Evolutionary conservation across 2,113 vertebrate species (phyloP), one percentile per base, ranked within the genome.

Genomic region (Nerophis ophidion): DNA sequence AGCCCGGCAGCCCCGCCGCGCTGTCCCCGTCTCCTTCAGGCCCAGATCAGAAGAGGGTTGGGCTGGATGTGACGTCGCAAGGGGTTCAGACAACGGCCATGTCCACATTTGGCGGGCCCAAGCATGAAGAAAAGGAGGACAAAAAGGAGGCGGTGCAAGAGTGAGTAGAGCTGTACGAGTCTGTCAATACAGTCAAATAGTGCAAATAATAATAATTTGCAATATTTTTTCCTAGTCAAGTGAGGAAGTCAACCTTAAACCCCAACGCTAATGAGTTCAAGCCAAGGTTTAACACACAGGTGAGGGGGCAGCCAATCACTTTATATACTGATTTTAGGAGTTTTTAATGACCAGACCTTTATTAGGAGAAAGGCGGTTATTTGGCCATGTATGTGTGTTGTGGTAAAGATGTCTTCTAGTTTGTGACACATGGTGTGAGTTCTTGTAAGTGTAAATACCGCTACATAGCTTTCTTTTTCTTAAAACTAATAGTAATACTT

Each of bases 261-360:
- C 97, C 97, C 40, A 98, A 99, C 62, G 97, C 97, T 66, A 97
- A 99, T 80, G 97, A 99, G 75, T 99, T 99, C 88, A 99, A 99
- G 81, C 97, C 97, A 71, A 91, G 96, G 71, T 96, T 97, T 79
- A 89, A 86, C 72, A 87, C 94, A 73, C 97, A 96, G 84, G 97
- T 98, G 82, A 88, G 90, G 87, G 34, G 49, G 7, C 8, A 0
- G 0, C 33, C 33, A 53, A 53, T 13, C 12, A 33, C 9, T 49
- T 11, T 9, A 49, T 19, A 19, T 10, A 19, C 48, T 26, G 5
- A 5, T 26, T 50, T 26, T 50, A 8, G 38, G 38, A 40, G 38
- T 3, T 9, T 10, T 40, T 40, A 40, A 3, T 7, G 8, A 40
- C 7, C 38, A 8, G 40, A 4, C 4, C 4, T 11, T 11, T 44